Percentiles rank a stretch among this genome's conserved stretches.
Conservation (phyloP, 2,113 vertebrate genomes). For the Oxyruncus cristatus region DNA sequence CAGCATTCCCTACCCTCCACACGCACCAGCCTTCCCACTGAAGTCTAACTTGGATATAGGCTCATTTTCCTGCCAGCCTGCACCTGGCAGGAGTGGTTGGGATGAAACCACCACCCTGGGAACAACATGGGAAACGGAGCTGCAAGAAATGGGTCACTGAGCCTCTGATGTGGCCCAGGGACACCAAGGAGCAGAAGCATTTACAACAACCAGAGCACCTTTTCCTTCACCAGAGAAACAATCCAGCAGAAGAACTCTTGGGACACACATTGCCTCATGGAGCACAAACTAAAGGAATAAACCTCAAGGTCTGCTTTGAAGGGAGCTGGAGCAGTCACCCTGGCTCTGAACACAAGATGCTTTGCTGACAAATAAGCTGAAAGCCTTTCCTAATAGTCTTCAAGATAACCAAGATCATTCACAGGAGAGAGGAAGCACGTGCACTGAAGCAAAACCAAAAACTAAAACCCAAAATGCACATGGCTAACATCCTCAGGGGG, state of each 20-base stretch:
- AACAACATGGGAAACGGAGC: fast-evolving
- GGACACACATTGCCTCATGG: not conserved
- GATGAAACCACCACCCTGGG: not conserved
- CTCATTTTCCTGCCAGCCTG: not conserved
- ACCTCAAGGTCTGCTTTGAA: not conserved
- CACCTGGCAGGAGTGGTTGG: not conserved
- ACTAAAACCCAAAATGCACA: fast-evolving
- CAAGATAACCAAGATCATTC: not conserved
- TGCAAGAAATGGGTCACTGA: not conserved
- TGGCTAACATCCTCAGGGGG: not conserved
- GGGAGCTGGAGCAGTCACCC: not conserved
- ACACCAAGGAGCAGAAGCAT: not conserved
- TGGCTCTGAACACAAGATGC: not conserved
- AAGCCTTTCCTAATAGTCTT: not conserved
- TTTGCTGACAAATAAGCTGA: not conserved
- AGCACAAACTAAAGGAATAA: not conserved
- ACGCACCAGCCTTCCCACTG: not conserved
- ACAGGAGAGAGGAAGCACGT: not conserved
- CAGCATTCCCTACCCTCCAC: not conserved
- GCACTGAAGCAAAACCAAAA: not conserved
- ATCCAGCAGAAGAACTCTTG: not conserved
- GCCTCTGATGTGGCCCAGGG: not conserved
- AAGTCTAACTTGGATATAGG: not conserved
- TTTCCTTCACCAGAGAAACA: not conserved
- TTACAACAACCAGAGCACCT: not conserved